A percentile compares a stretch with the other conserved stretches of the same genome.
Evolutionary conservation across 2,888 invertebrate species (phyloP).

Genomic region (Blastobasis lacticolella): DNA sequence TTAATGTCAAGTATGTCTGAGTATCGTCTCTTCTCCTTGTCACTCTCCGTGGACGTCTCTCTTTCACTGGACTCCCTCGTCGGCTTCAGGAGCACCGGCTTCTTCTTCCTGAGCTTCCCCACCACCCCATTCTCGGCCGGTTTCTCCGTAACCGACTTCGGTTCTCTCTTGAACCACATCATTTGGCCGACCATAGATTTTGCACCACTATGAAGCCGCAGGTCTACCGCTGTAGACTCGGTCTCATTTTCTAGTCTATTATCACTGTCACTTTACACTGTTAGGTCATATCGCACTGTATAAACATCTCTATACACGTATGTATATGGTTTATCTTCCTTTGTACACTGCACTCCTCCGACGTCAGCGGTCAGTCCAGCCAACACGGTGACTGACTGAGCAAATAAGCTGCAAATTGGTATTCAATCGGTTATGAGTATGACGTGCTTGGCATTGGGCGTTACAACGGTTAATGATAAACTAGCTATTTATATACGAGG

Average conservation of each 20-base stretch:
- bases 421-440: constrained; percentile 14
- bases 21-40: constrained; percentile 59
- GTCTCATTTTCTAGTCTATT: too few relatives aligned
- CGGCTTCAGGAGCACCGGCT: constrained; percentile 49
- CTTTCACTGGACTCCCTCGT: constrained; percentile 64
- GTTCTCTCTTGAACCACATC: constrained; percentile 71
- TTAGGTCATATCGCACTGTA: too few relatives aligned
- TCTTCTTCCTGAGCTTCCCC: constrained; percentile 56
- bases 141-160: constrained; percentile 52
- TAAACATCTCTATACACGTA: too few relatives aligned
- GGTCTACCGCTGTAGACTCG: too few relatives aligned
- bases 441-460: constrained; percentile 20
- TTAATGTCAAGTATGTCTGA: constrained; percentile 65
- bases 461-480: background rate
- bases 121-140: constrained; percentile 50
- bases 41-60: constrained; percentile 63
- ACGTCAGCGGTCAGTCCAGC: too few relatives aligned
- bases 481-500: constrained; percentile 3
- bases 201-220: background rate
- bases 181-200: constrained; percentile 34
- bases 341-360: background rate
- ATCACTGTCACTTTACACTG: too few relatives aligned
- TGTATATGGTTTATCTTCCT: too few relatives aligned
- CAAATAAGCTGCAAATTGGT: constrained; percentile 10
- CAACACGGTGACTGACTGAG: constrained; percentile 11